A percentile compares a stretch with the other conserved stretches of the same genome.
Evolutionary conservation across 2,113 vertebrate genomes (phyloP).

Genomic region (Pantherophis guttatus): DNA sequence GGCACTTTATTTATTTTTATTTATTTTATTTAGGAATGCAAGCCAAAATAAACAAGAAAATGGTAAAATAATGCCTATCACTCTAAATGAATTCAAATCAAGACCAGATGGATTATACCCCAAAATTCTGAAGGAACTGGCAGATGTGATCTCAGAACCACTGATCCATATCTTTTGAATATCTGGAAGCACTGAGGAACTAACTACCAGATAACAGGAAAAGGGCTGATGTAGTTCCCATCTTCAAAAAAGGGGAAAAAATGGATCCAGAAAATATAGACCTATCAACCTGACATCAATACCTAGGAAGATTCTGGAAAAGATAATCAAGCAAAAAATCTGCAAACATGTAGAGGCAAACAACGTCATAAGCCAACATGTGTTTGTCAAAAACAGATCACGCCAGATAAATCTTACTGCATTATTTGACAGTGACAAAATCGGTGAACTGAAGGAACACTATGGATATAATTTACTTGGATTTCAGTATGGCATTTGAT

Average conservation of each 20-base stretch:
- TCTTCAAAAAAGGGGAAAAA: background rate
- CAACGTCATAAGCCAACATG: background rate
- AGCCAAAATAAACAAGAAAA: background rate
- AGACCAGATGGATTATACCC: too few relatives aligned
- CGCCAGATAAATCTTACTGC: background rate
- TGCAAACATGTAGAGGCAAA: background rate
- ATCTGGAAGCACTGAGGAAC: too few relatives aligned
- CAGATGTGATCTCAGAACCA: too few relatives aligned
- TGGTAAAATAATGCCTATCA: background rate
- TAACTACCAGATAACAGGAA: too few relatives aligned
- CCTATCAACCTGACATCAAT: background rate
- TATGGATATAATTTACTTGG: background rate
- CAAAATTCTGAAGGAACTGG: too few relatives aligned
- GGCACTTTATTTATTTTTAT: background rate
- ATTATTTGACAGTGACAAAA: background rate
- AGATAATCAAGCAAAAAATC: background rate
- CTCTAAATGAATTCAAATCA: too few relatives aligned
- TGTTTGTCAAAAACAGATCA: background rate
- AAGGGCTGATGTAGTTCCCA: too few relatives aligned
- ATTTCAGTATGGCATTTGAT: background rate
- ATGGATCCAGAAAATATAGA: background rate
- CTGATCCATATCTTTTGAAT: too few relatives aligned
- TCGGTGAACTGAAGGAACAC: background rate
- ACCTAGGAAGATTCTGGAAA: background rate
- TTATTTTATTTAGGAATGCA: background rate